phyloP scores from a whole-genome alignment of 2,113 vertebrate genomes.

The Hymenochirus boettgeri region DNA sequence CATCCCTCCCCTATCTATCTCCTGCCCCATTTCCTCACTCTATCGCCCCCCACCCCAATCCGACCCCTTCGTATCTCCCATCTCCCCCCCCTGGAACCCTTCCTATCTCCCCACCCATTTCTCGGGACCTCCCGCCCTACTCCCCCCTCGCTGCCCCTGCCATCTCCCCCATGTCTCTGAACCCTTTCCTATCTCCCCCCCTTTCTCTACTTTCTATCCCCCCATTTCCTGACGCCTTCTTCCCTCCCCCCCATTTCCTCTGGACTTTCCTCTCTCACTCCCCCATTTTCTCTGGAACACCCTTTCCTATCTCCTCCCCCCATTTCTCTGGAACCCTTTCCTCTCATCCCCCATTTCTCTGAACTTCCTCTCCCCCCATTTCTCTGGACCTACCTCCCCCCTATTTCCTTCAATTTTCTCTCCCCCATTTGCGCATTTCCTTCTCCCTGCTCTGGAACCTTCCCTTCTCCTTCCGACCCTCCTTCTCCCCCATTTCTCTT shows the following conservation, averaged over 20 bases:
- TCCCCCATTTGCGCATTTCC: no score
- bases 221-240: neutral
- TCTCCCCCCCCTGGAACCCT: no score
- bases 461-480: no score
- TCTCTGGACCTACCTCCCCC: no score
- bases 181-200: neutral
- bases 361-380: neutral
- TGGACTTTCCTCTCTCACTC: no score
- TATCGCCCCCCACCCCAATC: neutral
- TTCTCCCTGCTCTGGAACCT: no score
- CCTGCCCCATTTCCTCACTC: no score
- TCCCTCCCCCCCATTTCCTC: neutral
- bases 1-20: neutral
- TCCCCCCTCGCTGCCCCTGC: neutral
- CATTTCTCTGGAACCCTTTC: neutral
- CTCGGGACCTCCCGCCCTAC: constrained; percentile 37
- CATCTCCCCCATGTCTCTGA: neutral
- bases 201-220: no score
- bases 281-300: neutral
- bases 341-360: neutral
- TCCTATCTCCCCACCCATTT: neutral
- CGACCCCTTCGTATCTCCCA: neutral
- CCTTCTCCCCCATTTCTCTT: no score
- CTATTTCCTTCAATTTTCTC: no score
- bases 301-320: neutral